Conservation (phyloP, 2,888 invertebrate species). For the Sinopyrophorus schimmeli region DNA sequence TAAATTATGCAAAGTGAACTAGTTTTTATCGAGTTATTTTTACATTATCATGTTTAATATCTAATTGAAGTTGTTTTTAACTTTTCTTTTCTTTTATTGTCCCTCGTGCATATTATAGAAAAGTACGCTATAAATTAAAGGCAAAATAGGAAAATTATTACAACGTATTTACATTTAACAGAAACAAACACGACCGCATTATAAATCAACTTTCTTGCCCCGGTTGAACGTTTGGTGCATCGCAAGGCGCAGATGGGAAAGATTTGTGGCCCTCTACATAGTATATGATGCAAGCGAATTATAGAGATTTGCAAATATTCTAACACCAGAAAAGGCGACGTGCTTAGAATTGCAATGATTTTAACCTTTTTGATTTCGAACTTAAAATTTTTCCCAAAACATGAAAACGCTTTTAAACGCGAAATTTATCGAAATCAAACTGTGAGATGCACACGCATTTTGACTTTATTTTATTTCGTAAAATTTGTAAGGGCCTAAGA, state of each 20-base stretch:
- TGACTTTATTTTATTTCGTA: no score
- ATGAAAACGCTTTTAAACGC: constrained; percentile 15
- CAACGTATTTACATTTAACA: constrained; percentile 14
- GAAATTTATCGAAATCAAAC: constrained; percentile 8
- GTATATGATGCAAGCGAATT: constrained; percentile 17
- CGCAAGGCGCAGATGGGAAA: constrained; percentile 13
- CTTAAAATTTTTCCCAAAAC: constrained; percentile 6
- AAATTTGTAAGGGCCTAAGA: no score
- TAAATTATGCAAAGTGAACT: no score
- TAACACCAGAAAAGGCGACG: constrained; percentile 15
- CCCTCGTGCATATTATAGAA: no score
- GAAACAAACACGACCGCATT: constrained; percentile 16
- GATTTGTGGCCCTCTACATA: constrained; percentile 19
- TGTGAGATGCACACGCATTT: not conserved
- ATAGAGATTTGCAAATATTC: constrained; percentile 22
- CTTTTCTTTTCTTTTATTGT: no score
- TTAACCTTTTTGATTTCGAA: constrained; percentile 9
- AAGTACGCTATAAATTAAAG: no score
- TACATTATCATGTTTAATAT: no score
- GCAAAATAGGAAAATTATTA: constrained; percentile 1
- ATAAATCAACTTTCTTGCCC: constrained; percentile 22
- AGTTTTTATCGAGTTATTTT: no score
- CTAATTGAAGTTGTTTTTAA: no score
- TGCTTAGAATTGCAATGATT: constrained; percentile 21
- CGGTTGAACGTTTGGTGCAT: constrained; percentile 16